A percentile compares a stretch with the other conserved stretches of the same genome.
Evolutionary conservation across 2,113 vertebrate species (phyloP).

Genomic region (Mesembrinibis cayennensis): DNA sequence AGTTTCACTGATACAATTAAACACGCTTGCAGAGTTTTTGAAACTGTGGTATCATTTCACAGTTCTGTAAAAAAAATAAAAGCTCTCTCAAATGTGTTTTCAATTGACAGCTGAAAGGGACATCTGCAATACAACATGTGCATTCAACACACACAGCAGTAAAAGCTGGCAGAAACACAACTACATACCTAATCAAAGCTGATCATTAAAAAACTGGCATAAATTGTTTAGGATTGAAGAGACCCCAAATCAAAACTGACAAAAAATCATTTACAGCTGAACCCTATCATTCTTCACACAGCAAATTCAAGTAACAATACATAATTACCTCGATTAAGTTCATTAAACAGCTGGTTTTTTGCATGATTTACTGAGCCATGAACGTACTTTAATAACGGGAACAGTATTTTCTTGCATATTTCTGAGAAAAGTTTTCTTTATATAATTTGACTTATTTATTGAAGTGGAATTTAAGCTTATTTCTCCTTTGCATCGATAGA

Average conservation of each 20-base stretch:
- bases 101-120: slow-evolving; percentile 11
- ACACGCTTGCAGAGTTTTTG: not conserved
- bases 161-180: not conserved
- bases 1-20: not conserved
- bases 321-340: not conserved
- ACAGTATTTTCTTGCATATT: not conserved
- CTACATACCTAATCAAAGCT: not conserved
- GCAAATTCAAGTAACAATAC: not conserved
- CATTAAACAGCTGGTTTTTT: not conserved
- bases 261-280: not conserved
- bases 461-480: not conserved
- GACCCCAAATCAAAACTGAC: not conserved
- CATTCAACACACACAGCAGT: not conserved
- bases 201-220: not conserved
- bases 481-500: not conserved
- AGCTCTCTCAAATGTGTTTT: not conserved
- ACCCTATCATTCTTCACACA: not conserved
- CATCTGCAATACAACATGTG: not conserved
- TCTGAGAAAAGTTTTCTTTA: not conserved
- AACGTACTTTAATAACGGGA: accelerated
- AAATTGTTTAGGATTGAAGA: not conserved
- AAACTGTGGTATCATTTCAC: not conserved
- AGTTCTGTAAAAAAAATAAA: not conserved
- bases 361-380: not conserved
- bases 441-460: not conserved